These are phyloP conservation scores for Drosophila lini DNA, from an alignment of 1,140 invertebrate genomes.

Conservation along the genomic window DNA sequence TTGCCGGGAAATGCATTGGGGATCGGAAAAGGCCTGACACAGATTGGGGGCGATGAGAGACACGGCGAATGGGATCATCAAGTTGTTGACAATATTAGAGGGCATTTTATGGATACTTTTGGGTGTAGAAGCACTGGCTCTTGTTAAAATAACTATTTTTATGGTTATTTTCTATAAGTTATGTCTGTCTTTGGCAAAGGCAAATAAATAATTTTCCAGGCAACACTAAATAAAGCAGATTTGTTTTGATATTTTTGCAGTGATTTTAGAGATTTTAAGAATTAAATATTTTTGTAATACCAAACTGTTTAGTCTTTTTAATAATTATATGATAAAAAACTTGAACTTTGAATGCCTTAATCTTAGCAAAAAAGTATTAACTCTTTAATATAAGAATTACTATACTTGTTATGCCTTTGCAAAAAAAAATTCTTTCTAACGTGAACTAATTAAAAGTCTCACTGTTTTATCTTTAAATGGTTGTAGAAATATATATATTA, in stretches of 20 bases:
- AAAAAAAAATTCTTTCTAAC: neutral
- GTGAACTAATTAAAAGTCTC: neutral
- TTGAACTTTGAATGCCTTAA: neutral
- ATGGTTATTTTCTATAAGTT: neutral
- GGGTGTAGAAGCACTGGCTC: neutral
- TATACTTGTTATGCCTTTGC: neutral
- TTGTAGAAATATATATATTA: neutral
- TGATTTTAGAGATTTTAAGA: neutral
- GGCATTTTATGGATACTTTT: conserved; percentile 2
- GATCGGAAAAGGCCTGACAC: conserved; percentile 27
- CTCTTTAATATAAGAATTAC: too few species aligned
- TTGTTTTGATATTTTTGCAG: neutral
- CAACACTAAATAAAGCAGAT: too few species aligned
- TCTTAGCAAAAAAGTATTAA: neutral
- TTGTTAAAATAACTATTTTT: neutral
- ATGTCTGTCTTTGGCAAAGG: neutral
- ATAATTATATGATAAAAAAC: too few species aligned
- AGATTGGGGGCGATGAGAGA: conserved; percentile 33
- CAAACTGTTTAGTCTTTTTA: too few species aligned
- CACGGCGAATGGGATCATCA: conserved; percentile 50
- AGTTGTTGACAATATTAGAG: conserved; percentile 46
- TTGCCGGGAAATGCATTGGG: conserved; percentile 30
- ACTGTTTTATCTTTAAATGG: neutral
- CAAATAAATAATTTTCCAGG: neutral
- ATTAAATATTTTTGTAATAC: too few species aligned